Evolutionary conservation across 2,888 invertebrate species (phyloP).

Genomic region (Platycheirus rosarum): DNA sequence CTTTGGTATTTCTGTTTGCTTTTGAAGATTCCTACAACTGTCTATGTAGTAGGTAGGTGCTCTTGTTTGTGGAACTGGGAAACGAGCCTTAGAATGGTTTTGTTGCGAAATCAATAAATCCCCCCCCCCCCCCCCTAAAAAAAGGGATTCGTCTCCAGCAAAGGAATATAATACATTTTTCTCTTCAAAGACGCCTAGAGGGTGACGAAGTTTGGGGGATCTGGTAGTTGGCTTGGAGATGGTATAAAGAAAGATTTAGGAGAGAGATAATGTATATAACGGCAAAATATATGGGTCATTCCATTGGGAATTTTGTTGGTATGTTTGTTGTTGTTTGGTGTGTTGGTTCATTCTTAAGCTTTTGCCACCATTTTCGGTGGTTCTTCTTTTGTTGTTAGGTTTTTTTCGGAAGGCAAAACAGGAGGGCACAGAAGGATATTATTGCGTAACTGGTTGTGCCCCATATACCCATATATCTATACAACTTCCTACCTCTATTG

Average conservation of each 20-base stretch:
- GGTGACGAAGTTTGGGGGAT: slow-evolving; percentile 27
- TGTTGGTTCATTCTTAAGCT: slow-evolving; percentile 39
- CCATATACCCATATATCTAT: slow-evolving; percentile 34
- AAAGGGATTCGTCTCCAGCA: slow-evolving; percentile 70
- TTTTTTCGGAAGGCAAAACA: neutral
- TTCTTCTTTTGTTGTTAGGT: slow-evolving; percentile 58
- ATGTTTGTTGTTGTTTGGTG: slow-evolving; percentile 26
- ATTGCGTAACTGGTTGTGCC: slow-evolving; percentile 67
- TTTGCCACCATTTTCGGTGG: slow-evolving; percentile 40
- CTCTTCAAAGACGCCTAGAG: slow-evolving; percentile 40
- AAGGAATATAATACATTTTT: slow-evolving; percentile 66
- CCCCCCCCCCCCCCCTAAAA: no score
- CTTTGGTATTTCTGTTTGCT: slow-evolving; percentile 12
- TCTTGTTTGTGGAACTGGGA: slow-evolving; percentile 59
- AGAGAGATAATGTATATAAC: slow-evolving; percentile 74
- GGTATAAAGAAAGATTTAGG: slow-evolving; percentile 70
- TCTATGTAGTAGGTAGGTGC: slow-evolving; percentile 45
- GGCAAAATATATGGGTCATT: slow-evolving; percentile 81
- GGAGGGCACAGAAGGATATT: slow-evolving; percentile 48
- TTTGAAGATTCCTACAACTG: slow-evolving; percentile 30
- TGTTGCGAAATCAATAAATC: slow-evolving; percentile 73
- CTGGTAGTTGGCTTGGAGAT: slow-evolving; percentile 29
- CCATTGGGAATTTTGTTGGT: slow-evolving; percentile 79
- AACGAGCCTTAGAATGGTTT: slow-evolving; percentile 71
- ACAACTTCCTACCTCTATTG: slow-evolving; percentile 28